phyloP scores from a whole-genome alignment of 1,140 invertebrate genomes.

The Macrotrachela quadricornifera region DNA sequence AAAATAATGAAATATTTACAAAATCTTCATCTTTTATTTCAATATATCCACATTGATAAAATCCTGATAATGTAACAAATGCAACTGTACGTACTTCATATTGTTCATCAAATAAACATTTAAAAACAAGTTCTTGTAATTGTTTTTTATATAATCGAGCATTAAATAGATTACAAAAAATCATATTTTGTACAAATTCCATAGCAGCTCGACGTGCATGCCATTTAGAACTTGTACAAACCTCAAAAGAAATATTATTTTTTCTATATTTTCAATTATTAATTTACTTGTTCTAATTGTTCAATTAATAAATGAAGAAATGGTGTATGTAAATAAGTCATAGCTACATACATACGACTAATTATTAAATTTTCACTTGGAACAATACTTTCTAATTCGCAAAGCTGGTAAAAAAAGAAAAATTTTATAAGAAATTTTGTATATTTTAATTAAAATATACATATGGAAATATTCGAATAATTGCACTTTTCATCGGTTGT shows the following conservation, averaged over 20 bases:
- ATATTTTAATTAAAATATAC: too few relatives aligned
- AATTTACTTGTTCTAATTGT: too few relatives aligned
- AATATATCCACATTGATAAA: conserved; percentile 61
- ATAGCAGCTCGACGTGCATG: conserved; percentile 47
- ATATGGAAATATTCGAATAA: too few relatives aligned
- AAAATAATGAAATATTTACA: conserved; percentile 23
- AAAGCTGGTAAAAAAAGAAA: too few relatives aligned
- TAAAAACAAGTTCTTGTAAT: conserved; percentile 17
- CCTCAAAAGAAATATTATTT: conserved; percentile 12
- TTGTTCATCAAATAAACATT: conserved; percentile 24
- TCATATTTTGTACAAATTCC: conserved; percentile 51
- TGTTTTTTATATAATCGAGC: conserved; percentile 12
- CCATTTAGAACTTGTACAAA: conserved; percentile 42
- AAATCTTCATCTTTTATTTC: conserved; percentile 28
- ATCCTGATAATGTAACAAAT: conserved; percentile 53
- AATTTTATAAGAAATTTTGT: too few relatives aligned
- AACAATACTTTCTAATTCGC: too few relatives aligned
- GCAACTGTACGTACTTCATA: conserved; percentile 47
- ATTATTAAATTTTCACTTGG: too few relatives aligned
- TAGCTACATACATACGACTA: too few relatives aligned
- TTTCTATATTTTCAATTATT: too few relatives aligned
- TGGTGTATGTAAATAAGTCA: too few relatives aligned
- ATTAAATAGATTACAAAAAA: conserved; percentile 59
- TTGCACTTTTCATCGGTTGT: too few relatives aligned
- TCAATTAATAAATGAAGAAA: too few relatives aligned